phyloP scores from a whole-genome alignment of 2,888 invertebrate species.

The Eudemis profundana region DNA sequence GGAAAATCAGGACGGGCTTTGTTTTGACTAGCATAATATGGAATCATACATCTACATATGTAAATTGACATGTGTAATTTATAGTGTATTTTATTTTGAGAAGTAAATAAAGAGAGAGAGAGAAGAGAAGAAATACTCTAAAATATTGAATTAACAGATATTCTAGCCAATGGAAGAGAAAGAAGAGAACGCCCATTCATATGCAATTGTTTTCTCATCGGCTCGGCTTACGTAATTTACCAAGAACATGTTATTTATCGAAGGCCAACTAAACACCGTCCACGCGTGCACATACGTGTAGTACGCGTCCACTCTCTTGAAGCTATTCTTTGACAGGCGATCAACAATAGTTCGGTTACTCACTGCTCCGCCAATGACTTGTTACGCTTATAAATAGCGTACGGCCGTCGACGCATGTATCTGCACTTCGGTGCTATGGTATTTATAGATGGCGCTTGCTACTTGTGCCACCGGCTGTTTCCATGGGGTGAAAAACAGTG shows the following conservation, averaged over 20 bases:
- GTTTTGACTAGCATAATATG: too few relatives aligned
- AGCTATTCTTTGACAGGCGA: slow-evolving; percentile 53
- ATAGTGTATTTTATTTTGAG: too few relatives aligned
- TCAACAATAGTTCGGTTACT: slow-evolving; percentile 61
- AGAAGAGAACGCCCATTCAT: too few relatives aligned
- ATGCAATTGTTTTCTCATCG: too few relatives aligned
- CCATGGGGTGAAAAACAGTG: slow-evolving; percentile 27
- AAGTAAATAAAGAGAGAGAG: too few relatives aligned
- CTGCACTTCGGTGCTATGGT: slow-evolving; percentile 42
- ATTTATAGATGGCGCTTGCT: slow-evolving; percentile 46
- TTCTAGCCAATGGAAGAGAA: too few relatives aligned
- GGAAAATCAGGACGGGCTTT: too few relatives aligned
- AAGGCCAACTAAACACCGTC: slow-evolving; percentile 1
- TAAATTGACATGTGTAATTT: too few relatives aligned
- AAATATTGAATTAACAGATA: too few relatives aligned
- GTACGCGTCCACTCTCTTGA: slow-evolving; percentile 24
- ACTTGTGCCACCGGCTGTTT: slow-evolving; percentile 36
- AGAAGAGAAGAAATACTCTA: too few relatives aligned
- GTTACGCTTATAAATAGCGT: slow-evolving; percentile 51
- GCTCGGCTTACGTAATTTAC: too few relatives aligned
- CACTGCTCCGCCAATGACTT: slow-evolving; percentile 51
- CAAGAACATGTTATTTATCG: neutral
- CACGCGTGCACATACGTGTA: neutral
- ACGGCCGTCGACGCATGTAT: slow-evolving; percentile 47
- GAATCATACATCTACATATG: too few relatives aligned